Percentiles rank a stretch among this genome's conserved stretches.
Evolutionary conservation across 1,140 invertebrate species (phyloP).

Genomic region (Bombus balteatus): DNA sequence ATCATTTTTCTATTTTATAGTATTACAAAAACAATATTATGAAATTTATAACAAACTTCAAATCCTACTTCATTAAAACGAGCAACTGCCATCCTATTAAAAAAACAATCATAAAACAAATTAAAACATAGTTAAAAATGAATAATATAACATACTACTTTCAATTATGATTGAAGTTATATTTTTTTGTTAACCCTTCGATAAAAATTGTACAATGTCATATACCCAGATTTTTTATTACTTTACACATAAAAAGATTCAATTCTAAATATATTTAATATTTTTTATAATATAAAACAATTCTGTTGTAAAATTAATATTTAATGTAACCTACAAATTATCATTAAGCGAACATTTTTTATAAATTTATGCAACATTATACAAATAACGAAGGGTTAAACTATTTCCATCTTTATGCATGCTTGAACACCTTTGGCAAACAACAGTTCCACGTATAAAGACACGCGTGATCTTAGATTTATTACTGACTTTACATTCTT

Average conservation of each 20-base stretch:
- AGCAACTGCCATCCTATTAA: background rate
- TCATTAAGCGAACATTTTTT: background rate
- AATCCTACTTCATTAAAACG: background rate
- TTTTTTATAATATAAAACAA: background rate
- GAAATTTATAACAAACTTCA: background rate
- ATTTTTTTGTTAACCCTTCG: constrained; percentile 31
- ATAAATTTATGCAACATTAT: constrained; percentile 14
- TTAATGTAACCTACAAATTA: background rate
- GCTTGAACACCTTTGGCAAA: constrained; percentile 35
- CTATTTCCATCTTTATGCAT: constrained; percentile 41
- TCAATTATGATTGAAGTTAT: constrained; percentile 38
- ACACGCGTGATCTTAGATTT: constrained; percentile 35
- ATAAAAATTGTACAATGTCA: constrained; percentile 17
- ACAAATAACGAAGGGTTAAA: constrained; percentile 34
- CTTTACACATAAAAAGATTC: background rate
- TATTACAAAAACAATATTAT: background rate
- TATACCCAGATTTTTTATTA: background rate
- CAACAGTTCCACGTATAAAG: constrained; percentile 37
- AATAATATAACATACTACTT: constrained; percentile 22
- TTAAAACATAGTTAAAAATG: constrained; percentile 4
- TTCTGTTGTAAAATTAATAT: background rate
- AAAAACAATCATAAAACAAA: constrained; percentile 1
- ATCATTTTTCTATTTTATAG: background rate
- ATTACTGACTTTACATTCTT: background rate
- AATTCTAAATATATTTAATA: background rate